Evolutionary conservation across 2,113 vertebrate genomes (phyloP), one percentile per base, ranked within the genome.

Genomic region (Sinocyclocheilus anshuiensis): DNA sequence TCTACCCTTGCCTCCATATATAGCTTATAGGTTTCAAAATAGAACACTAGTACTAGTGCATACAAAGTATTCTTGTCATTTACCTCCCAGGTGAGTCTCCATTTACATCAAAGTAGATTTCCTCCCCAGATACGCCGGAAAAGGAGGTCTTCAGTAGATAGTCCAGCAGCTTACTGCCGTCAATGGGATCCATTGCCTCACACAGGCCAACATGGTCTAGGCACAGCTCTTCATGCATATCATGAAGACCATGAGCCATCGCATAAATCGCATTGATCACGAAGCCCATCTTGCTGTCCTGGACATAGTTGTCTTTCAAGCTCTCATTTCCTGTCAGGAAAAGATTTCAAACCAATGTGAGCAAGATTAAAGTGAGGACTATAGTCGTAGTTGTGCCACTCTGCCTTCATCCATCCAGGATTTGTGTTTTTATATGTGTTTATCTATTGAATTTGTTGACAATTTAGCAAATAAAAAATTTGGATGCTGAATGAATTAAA

Each of bases 201-300:
- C 98, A 99, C 24, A 99, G 95, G 15, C 98, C 98, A 26, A 96
- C 89, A 0, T 97, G 93, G 16, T 94, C 94, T 0, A 96, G 96
- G 81, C 98, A 99, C 84, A 99, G 86, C 50, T 95, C 95, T 1
- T 91, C 93, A 90, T 99, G 98, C 98, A 99, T 98, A 69, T 96
- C 96, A 86, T 99, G 97, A 1, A 99, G 96, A 0, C 98, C 98
- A 0, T 99, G 96, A 0, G 98, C 98, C 98, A 99, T 99, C 65
- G 98, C 97, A 0, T 98, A 99, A 92, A 99, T 98, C 88, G 98
- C 98, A 20, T 99, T 99, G 92, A 99, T 99, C 91, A 99, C 98
- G 91, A 99, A 99, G 83, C 98, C 98, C 98, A 99, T 99, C 94
- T 99, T 99, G 90, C 98, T 99, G 92, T 99, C 98, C 90, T 99